A percentile compares a stretch with the other conserved stretches of the same genome.
phyloP scores from a whole-genome alignment of 2,113 vertebrate species.

The Gymnarchus niloticus region DNA sequence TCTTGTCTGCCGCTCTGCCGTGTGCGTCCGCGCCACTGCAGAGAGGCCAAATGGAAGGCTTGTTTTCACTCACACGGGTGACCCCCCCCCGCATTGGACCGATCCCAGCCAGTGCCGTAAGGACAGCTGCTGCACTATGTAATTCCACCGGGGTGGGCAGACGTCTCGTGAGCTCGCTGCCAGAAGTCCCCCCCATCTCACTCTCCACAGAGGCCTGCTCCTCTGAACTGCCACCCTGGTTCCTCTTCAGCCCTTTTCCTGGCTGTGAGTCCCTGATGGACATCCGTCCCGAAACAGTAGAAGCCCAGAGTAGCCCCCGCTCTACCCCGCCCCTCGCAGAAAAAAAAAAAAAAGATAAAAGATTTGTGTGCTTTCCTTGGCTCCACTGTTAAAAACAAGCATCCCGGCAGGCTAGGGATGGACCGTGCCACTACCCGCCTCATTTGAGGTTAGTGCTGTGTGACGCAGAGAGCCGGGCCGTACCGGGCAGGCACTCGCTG shows the following conservation, averaged over 20 bases:
- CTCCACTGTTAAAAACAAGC: not conserved
- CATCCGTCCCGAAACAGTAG: constrained; percentile 11
- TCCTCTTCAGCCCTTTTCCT: constrained; percentile 13
- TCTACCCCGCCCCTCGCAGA: not conserved
- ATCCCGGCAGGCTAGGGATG: not conserved
- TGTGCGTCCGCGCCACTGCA: not conserved
- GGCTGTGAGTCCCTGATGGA: constrained; percentile 7
- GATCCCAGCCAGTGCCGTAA: constrained; percentile 25
- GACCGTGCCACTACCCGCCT: not conserved
- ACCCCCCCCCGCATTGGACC: not conserved
- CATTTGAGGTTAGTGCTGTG: not conserved
- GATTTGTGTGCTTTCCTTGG: not conserved
- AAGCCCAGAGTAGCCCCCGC: not conserved
- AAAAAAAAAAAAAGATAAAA: not conserved
- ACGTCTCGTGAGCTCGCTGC: constrained; percentile 23
- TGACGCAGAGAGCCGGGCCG: not conserved
- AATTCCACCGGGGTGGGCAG: constrained; percentile 43
- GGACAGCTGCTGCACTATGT: constrained; percentile 42
- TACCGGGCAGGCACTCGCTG: not conserved
- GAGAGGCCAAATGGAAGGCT: constrained; percentile 9
- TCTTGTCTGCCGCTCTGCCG: not conserved
- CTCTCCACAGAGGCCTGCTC: constrained; percentile 19
- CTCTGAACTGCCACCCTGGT: not conserved
- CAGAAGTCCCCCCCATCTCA: constrained; percentile 28
- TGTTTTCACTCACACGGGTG: not conserved